These are phyloP conservation scores for Anodontia alba DNA, from an alignment of 2,888 invertebrate genomes.

Conservation along the genomic window DNA sequence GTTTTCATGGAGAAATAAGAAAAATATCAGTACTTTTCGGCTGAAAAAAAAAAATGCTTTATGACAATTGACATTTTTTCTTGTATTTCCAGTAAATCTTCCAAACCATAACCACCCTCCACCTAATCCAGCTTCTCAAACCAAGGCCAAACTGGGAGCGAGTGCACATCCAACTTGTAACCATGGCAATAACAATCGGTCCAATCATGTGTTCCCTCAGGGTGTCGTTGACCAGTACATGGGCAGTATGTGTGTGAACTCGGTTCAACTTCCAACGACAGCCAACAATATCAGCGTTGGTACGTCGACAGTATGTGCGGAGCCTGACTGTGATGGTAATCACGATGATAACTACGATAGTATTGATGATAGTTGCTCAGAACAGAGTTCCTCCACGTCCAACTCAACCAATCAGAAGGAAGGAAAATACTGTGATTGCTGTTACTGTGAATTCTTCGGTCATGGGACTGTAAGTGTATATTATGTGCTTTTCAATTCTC, in stretches of 20 bases:
- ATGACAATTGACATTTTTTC: too few relatives aligned
- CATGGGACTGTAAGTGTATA: constrained; percentile 87
- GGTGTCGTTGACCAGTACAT: constrained; percentile 8
- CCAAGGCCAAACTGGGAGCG: constrained; percentile 26
- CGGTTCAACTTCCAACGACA: constrained; percentile 69
- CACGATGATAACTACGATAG: constrained; percentile 82
- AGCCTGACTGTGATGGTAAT: constrained; percentile 81
- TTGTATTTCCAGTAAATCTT: constrained; percentile 31
- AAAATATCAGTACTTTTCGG: too few relatives aligned
- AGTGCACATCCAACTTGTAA: constrained; percentile 36
- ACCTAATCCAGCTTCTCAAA: constrained; percentile 62
- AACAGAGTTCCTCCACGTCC: constrained; percentile 85
- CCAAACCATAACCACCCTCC: constrained; percentile 49
- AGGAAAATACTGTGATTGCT: constrained; percentile 89
- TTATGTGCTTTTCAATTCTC: too few relatives aligned
- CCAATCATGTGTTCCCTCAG: constrained; percentile 23
- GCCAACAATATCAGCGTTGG: constrained; percentile 80
- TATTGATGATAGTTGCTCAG: constrained; percentile 85
- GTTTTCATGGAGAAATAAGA: too few relatives aligned
- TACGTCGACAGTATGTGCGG: constrained; percentile 73
- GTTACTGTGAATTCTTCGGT: constrained; percentile 93
- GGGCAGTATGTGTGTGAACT: constrained; percentile 58
- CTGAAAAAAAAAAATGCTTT: too few relatives aligned
- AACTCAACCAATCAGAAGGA: constrained; percentile 85
- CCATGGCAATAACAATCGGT: constrained; percentile 55